These are phyloP conservation scores for Drosophila atripex DNA, from an alignment of 2,888 invertebrate genomes.

Conservation along the genomic window DNA sequence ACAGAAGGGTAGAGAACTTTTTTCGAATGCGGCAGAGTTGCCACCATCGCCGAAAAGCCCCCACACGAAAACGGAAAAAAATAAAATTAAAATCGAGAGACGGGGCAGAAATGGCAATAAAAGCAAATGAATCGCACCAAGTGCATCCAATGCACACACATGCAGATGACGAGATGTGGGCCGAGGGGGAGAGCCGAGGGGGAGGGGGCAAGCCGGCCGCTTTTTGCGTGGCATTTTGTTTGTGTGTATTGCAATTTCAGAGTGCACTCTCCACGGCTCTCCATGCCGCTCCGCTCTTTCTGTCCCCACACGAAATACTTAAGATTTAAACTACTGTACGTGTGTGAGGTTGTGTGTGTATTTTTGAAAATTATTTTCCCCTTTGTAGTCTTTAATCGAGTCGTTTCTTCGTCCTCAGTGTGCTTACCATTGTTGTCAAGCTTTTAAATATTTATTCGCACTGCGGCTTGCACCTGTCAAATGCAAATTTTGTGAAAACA, in stretches of 20 bases:
- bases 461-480: constrained; percentile 60
- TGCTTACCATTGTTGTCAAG: constrained; percentile 69
- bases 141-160: constrained; percentile 66
- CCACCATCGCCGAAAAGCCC: constrained; percentile 57
- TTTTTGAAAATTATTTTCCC: constrained; percentile 33
- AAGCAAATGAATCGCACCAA: constrained; percentile 80
- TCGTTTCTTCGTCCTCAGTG: constrained; percentile 19
- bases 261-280: constrained; percentile 31
- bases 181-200: not conserved
- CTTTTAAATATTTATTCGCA: constrained; percentile 37
- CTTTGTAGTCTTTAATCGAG: constrained; percentile 62
- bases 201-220: constrained; percentile 67
- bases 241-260: constrained; percentile 74
- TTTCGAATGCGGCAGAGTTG: constrained; percentile 76
- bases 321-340: constrained; percentile 17
- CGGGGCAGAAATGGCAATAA: constrained; percentile 69
- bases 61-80: constrained; percentile 20
- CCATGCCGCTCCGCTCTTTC: constrained; percentile 16
- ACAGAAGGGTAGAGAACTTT: constrained; percentile 82
- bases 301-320: constrained; percentile 14
- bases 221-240: constrained; percentile 68
- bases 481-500: constrained; percentile 34
- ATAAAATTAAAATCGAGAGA: constrained; percentile 10
- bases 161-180: constrained; percentile 39
- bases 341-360: not conserved